Base-by-base conservation (phyloP, 2,797 vertebrate species). In the Acanthopagrus latus region DNA sequence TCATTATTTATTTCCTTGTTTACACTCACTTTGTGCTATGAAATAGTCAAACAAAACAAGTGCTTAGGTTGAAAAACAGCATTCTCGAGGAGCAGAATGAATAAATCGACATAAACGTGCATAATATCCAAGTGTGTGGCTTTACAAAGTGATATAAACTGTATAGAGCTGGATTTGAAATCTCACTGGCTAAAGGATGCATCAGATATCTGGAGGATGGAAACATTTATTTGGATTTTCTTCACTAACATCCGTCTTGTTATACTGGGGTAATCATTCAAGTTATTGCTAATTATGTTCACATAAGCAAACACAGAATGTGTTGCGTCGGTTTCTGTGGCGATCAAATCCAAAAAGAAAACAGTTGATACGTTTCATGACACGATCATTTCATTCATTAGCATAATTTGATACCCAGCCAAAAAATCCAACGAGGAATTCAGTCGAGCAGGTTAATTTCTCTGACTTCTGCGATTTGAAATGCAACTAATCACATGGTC, bases 401-500 rank as follows among this genome's bases (percentile, higher is more conserved):
- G n/a, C 25, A 72, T 71, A 66, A 83, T 76, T 84, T 1, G 16
- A 50, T 41, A 38, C 51, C 62, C 60, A 64, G 76, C 68, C 17
- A 47, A 46, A 5, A 51, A 66, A 72, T 59, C 67, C 81, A n/a
- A 71, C 56, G 12, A 50, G 47, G 48, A 81, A 86, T 59, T 87
- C 50, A 65, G 64, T 73, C 0, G 4, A 67, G 63, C 59, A 16
- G 72, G 57, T 80, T 80, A 1, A 84, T 83, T 86, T 73, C 25
- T 3, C 25, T 44, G 72, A 60, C 72, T 68, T 74, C 52, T 38
- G 60, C 51, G 64, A 89, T 63, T 63, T 64, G 69, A 44, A 88
- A 86, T 50, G 59, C 68, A 60, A 38, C 71, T 75, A 65, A 88
- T 87, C 78, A 86, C 76, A 80, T 27, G 80, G 75, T 82, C 79